Base-by-base conservation (phyloP, 2,888 invertebrate species). In the Dryocosmus kuriphilus region DNA sequence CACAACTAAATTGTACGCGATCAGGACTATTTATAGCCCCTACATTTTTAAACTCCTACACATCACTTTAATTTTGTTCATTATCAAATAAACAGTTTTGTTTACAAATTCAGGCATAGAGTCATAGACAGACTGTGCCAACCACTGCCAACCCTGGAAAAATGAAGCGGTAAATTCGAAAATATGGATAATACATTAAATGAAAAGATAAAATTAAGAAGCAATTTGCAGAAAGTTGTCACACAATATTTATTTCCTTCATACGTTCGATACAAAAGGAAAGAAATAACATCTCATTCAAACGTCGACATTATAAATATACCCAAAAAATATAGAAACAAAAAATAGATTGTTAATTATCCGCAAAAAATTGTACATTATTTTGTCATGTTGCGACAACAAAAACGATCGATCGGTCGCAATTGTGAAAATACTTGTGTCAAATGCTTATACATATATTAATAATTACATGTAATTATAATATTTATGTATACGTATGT, bases 61-160 rank as follows among this genome's bases (percentile, higher is more conserved):
- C 77, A 79, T 79, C 83, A 79, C 79, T 75, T 80, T 76, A 57
- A 74, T 77, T 75, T 60, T 75, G 63, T 60, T 79, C 81, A 84
- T 86, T 83, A 84, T 86, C 81, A 86, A 83, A 85, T 80, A 84
- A 87, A 85, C 84, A 86, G 84, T 80, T 83, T 86, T 87, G 84
- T 88, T 88, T 88, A 87, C 80, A 85, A 85, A 83, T 67, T 57
- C 60, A 77, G 85, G 79, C 81, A 84, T 84, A n/a, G n/a, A n/a
- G n/a, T n/a, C n/a, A n/a, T n/a, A n/a, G n/a, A n/a, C n/a, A n/a
- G n/a, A n/a, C n/a, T n/a, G n/a, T n/a, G n/a, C n/a, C n/a, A n/a
- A n/a, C n/a, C n/a, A n/a, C 46, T 19, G 41, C 46, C 67, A 67
- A 11, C 19, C 5, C 24, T 14, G 22, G 38, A 11, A 35, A 38